A percentile compares a stretch with the other conserved stretches of the same genome.
Conservation (phyloP, 2,113 vertebrate species). For the Acanthisitta chloris region DNA sequence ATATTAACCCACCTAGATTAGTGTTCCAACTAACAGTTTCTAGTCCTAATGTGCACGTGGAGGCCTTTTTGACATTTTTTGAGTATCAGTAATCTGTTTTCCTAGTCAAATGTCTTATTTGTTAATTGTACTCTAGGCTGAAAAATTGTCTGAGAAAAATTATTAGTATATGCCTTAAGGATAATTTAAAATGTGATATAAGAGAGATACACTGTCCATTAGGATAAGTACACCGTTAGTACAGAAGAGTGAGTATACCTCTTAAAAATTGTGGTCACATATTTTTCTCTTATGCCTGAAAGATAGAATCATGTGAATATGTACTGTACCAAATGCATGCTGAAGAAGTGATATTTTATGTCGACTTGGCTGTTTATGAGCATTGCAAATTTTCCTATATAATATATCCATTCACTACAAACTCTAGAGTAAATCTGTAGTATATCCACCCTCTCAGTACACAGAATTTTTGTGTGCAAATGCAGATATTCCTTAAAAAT, state of each 20-base stretch:
- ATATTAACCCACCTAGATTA: not conserved
- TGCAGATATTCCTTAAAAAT: not conserved
- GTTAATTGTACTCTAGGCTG: not conserved
- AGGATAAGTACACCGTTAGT: not conserved
- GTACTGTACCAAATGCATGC: not conserved
- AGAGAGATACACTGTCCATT: not conserved
- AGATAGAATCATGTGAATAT: not conserved
- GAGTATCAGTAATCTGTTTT: not conserved
- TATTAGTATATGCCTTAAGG: not conserved
- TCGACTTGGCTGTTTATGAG: not conserved
- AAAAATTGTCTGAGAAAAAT: not conserved
- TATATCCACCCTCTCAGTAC: not conserved
- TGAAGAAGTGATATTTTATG: not conserved
- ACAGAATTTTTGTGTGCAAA: not conserved
- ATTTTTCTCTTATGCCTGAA: not conserved
- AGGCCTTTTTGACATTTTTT: not conserved
- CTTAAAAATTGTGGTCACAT: not conserved
- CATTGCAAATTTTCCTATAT: not conserved
- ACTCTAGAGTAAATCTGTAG: not conserved
- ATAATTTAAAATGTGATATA: not conserved
- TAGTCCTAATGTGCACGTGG: not conserved
- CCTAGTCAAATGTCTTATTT: not conserved
- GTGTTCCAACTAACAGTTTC: not conserved
- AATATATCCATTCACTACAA: not conserved
- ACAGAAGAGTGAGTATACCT: not conserved